Conservation (phyloP, 2,113 vertebrate species). For the Orcinus orca region DNA sequence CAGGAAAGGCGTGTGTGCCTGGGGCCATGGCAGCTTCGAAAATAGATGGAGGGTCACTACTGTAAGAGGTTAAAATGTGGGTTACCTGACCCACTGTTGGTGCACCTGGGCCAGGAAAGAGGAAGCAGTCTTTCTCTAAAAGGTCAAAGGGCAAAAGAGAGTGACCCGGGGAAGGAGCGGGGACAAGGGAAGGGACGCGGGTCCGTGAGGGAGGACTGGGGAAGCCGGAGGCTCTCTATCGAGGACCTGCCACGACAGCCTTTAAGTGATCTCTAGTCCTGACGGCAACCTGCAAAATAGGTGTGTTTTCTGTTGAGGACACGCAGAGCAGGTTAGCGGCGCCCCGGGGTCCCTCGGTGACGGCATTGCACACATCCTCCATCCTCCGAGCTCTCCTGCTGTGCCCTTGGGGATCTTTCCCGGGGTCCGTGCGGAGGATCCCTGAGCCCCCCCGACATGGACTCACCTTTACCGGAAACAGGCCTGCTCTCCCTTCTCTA, state of each 20-base stretch:
- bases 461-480: neutral
- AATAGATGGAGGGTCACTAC: fast-evolving
- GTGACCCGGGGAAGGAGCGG: too few relatives aligned
- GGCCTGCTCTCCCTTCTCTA: neutral
- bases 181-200: fast-evolving
- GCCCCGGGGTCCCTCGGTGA: fast-evolving
- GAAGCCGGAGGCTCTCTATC: neutral
- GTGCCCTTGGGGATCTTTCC: neutral
- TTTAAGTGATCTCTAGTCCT: neutral
- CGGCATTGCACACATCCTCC: fast-evolving
- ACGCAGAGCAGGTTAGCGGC: fast-evolving
- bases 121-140: neutral
- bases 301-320: fast-evolving
- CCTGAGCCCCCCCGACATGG: neutral
- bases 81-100: fast-evolving
- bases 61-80: fast-evolving
- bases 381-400: fast-evolving
- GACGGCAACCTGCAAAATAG: fast-evolving
- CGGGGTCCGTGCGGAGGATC: fast-evolving
- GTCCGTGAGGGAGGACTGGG: too few relatives aligned
- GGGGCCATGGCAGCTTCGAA: fast-evolving
- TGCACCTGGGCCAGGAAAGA: neutral
- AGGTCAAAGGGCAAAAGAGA: fast-evolving
- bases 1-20: fast-evolving
- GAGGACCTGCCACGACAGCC: fast-evolving